phyloP scores from a whole-genome alignment of 2,797 vertebrate genomes.

The Apodemus agrarius region DNA sequence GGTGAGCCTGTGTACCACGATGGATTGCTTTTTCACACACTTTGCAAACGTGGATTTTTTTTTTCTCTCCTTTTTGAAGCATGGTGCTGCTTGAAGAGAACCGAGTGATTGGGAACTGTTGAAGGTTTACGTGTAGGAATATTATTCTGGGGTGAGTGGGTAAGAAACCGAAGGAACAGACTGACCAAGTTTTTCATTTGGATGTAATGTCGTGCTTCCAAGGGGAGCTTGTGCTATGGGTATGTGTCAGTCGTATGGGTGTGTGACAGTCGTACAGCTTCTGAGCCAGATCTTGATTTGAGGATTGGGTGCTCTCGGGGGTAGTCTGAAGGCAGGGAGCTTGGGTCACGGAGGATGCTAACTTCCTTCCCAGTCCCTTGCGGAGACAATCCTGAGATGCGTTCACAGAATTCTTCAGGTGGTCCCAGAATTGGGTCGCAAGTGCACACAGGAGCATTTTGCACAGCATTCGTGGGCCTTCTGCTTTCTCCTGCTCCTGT shows the following conservation, averaged over 20 bases:
- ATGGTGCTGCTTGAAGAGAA: not conserved
- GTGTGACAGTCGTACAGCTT: not conserved
- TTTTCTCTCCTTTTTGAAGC: not conserved
- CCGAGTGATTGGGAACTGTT: not conserved
- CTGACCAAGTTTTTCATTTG: not conserved
- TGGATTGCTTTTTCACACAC: not conserved
- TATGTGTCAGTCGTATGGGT: rapidly evolving
- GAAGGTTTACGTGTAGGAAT: not conserved
- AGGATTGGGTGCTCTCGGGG: no score
- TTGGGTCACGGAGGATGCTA: rapidly evolving
- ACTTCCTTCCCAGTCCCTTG: not conserved
- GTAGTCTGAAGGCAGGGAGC: no score
- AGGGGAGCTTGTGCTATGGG: not conserved
- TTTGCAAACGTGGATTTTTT: not conserved
- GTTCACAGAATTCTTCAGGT: rapidly evolving
- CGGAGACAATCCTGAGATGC: rapidly evolving
- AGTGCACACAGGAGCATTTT: rapidly evolving
- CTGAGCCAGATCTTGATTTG: not conserved
- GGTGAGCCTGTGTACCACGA: rapidly evolving
- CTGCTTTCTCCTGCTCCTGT: not conserved
- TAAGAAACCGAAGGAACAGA: not conserved
- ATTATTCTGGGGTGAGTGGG: not conserved
- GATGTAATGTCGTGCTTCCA: rapidly evolving
- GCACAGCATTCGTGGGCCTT: rapidly evolving
- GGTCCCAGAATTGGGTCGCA: rapidly evolving